Evolutionary conservation across 2,113 vertebrate genomes (phyloP), one percentile per base, ranked within the genome.

Genomic region (Callorhinus ursinus): DNA sequence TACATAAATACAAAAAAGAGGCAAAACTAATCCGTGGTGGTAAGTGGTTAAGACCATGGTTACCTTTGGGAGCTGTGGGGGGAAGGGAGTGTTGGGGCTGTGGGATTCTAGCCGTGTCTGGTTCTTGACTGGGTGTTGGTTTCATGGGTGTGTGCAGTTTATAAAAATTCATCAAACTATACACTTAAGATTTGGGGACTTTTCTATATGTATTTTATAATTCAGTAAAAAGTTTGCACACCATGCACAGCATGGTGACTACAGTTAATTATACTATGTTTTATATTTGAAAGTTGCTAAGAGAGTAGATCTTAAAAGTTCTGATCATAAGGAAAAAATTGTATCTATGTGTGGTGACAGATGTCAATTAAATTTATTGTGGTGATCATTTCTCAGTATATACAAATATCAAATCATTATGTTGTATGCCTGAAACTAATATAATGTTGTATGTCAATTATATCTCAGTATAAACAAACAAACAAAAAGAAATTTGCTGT

Each of bases 401-500:
- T 8, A 39, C 28, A 7, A 61, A 33, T 24, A 42, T 49, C 55
- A 33, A 14, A 46, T 46, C 53, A 77, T 22, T 14, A 42, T 33
- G 12, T 21, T 15, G 4, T n/a, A n/a, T 39, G 21, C 19, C 19
- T 46, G 18, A 76, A 89, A 42, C 55, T 61, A 59, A 46, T 10
- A 86, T 7, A 12, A 61, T 88, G 51, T 33, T 74, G 19, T 14
- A 57, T 39, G 19, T 76, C 26, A 59, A 22, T 89, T 46, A 22
- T 42, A 21, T 22, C 18, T 74, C 14, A 46, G 5, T 22, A 13
- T 10, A 42, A 88, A 74, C 59, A 36, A 67, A 86, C 51, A 49
- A 39, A 42, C 19, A 53, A 88, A 90, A 67, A 67, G 33, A 87
- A 96, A 96, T 93, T 33, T 87, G 31, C 11, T 36, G 57, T 92